phyloP scores from a whole-genome alignment of 2,888 invertebrate genomes.

The Elaeidobius kamerunicus region DNA sequence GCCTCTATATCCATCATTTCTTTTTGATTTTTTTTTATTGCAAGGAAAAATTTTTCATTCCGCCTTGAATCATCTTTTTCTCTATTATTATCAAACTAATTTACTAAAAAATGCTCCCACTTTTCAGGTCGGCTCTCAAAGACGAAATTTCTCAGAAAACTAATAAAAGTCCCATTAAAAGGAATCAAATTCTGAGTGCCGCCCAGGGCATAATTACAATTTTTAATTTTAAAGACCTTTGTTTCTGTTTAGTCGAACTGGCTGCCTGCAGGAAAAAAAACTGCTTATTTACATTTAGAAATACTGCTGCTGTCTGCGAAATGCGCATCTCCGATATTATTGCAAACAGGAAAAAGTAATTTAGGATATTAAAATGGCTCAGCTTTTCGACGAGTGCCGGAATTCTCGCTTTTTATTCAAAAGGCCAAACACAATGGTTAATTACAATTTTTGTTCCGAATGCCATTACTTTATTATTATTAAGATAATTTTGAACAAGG shows the following conservation, averaged over 20 bases:
- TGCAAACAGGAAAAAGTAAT: slow-evolving; percentile 16
- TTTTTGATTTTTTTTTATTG: no score
- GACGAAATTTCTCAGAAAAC: no score
- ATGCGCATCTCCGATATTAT: slow-evolving; percentile 18
- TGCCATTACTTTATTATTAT: no score
- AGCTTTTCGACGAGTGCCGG: slow-evolving; percentile 3
- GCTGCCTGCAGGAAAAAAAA: slow-evolving; percentile 1
- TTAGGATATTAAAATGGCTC: slow-evolving; percentile 19
- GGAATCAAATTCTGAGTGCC: slow-evolving; percentile 10
- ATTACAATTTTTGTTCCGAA: no score
- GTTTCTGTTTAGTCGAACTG: slow-evolving; percentile 11
- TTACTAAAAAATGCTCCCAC: no score
- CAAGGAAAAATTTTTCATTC: no score
- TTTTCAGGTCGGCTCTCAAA: no score
- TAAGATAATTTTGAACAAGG: no score
- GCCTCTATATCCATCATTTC: no score
- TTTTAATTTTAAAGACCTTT: slow-evolving; percentile 21
- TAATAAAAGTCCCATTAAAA: background rate
- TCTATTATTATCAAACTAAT: no score
- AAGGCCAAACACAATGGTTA: no score
- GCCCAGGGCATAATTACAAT: slow-evolving; percentile 13
- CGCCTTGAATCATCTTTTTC: no score
- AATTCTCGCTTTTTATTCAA: slow-evolving; percentile 8
- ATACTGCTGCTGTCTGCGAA: slow-evolving; percentile 9
- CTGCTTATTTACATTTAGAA: slow-evolving; percentile 21